These are phyloP conservation scores for Pyrocephalus nanus DNA, from an alignment of 2,797 vertebrate genomes.

Conservation along the genomic window DNA sequence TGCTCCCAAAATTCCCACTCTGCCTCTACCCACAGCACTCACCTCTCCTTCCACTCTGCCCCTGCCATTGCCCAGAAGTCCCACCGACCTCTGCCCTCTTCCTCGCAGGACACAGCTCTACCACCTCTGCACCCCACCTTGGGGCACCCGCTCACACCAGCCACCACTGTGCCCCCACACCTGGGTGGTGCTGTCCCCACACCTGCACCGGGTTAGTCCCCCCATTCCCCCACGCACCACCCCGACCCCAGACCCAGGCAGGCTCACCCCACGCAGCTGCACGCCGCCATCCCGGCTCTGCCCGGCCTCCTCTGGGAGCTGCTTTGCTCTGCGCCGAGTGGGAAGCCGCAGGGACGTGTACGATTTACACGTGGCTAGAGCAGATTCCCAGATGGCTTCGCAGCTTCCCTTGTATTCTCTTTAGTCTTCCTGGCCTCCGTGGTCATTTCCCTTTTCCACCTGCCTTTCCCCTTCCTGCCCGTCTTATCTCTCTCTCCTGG, in stretches of 20 bases:
- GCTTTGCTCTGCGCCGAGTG: not conserved
- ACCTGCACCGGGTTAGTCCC: not conserved
- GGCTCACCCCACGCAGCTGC: slow-evolving; percentile 16
- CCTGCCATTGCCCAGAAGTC: not conserved
- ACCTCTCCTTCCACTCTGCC: not conserved
- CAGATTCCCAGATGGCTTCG: slow-evolving; percentile 66
- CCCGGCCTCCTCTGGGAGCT: not conserved
- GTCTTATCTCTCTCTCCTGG: slow-evolving; percentile 31
- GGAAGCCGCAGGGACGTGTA: not conserved
- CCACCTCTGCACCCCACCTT: not conserved
- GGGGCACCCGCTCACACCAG: not conserved
- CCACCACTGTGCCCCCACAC: not conserved
- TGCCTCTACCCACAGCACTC: not conserved
- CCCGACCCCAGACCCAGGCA: not conserved
- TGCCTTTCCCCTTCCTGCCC: slow-evolving; percentile 54
- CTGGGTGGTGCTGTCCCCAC: not conserved
- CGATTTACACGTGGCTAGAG: slow-evolving; percentile 7
- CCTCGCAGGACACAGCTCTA: not conserved
- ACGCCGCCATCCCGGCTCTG: not conserved
- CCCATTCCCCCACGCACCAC: fast-evolving
- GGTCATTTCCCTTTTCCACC: slow-evolving; percentile 65
- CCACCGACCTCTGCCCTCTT: not conserved
- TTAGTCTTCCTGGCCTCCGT: slow-evolving; percentile 27
- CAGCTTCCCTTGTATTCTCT: slow-evolving; percentile 62
- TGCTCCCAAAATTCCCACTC: not conserved